A percentile compares a stretch with the other conserved stretches of the same genome.
Conservation (phyloP, 1,140 invertebrate genomes). For the Eumeta japonica region DNA sequence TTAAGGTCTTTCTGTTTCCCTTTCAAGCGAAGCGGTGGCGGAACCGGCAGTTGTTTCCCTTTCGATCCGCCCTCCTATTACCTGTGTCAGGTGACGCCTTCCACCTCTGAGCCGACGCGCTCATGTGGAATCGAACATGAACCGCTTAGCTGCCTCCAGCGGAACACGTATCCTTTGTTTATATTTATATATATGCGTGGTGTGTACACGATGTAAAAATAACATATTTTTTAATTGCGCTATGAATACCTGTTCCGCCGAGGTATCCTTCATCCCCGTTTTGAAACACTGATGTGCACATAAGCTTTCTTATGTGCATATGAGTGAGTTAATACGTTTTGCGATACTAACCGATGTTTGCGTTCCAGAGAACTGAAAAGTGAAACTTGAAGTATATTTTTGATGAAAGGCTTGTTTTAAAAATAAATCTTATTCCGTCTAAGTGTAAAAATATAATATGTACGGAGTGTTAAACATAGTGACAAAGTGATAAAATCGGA, state of each 20-base stretch:
- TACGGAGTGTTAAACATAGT: not conserved
- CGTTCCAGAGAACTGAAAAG: constrained; percentile 45
- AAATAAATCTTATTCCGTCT: constrained; percentile 48
- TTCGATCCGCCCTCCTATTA: constrained; percentile 24
- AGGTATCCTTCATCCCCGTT: constrained; percentile 29
- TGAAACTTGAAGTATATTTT: constrained; percentile 46
- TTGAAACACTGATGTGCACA: constrained; percentile 28
- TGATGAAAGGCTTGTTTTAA: constrained; percentile 25
- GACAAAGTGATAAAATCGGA: not conserved
- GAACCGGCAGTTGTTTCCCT: constrained; percentile 22
- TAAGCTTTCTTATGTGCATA: constrained; percentile 36
- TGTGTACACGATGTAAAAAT: not conserved
- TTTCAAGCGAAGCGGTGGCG: constrained; percentile 47
- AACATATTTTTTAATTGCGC: not conserved
- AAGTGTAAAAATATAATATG: constrained; percentile 30
- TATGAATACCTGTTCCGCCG: constrained; percentile 8
- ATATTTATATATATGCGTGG: not conserved
- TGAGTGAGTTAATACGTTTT: constrained; percentile 19
- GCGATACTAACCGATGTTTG: constrained; percentile 9
- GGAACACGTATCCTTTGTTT: constrained; percentile 15
- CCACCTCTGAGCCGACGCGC: constrained; percentile 40
- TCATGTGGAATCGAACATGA: constrained; percentile 47
- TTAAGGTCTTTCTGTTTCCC: not conserved
- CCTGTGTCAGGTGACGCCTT: constrained; percentile 30
- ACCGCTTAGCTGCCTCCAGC: constrained; percentile 49